Base-by-base conservation (phyloP, 2,888 invertebrate species). In the Uropetala carovei region DNA sequence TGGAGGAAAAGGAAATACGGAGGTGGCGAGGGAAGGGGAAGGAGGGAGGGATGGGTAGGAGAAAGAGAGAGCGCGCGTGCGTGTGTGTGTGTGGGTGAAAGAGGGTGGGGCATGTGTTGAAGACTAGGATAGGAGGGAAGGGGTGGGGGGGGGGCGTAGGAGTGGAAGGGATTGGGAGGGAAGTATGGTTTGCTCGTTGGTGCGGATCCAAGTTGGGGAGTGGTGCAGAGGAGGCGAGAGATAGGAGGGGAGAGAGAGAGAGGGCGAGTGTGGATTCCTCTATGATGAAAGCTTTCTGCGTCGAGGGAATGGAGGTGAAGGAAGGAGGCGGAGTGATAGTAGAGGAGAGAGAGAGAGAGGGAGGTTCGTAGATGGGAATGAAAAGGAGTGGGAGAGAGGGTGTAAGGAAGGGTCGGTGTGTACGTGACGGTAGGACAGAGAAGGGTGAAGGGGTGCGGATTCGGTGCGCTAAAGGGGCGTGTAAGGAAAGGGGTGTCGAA, bases 141-240 rank as follows among this genome's bases (percentile, higher is more conserved):
- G 57, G 13, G 56, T 1, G 43, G 43, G 5, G 2, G 57, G 57
- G 13, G 56, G 83, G 1, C n/a, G 8, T 18, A 27, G 83, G 4
- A n/a, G 16, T 14, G 83, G 27, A 13, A 10, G 43, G 82, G 30
- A 14, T 27, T 43, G 83, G 57, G 57, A 57, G 27, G 57, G 83
- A 57, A n/a, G 83, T 57, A 57, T 16, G 83, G 83, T 57, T 83
- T 57, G 83, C n/a, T 83, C 56, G 56, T 83, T 83, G 83, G 83
- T 83, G 83, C 83, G 56, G 83, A 13, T 83, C 83, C 83, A 83
- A 83, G 56, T 83, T 83, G 83, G 10, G 83, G 57, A 82, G 82
- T 16, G 82, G 16, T 14, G 43, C 56, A 10, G 83, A 83, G 56
- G 43, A 56, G 83, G 43, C 5, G 43, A 43, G 43, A 43, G 43